These are phyloP conservation scores for Nyctalus aviator DNA, from an alignment of 2,797 vertebrate genomes.

Conservation along the genomic window DNA sequence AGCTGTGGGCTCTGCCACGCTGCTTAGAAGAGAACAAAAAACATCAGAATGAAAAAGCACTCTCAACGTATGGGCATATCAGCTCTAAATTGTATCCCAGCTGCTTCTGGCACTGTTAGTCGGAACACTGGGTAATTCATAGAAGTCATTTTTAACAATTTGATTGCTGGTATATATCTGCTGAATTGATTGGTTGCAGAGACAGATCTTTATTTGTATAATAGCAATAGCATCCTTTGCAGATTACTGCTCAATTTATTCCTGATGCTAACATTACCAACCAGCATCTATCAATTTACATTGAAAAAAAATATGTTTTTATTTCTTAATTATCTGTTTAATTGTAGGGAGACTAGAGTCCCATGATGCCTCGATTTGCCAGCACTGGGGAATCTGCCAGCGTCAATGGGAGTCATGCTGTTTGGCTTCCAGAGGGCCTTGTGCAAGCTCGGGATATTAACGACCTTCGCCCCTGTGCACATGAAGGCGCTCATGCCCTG, in stretches of 20 bases:
- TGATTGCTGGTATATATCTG: slow-evolving; percentile 90
- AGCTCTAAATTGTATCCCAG: slow-evolving; percentile 87
- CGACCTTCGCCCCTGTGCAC: not conserved
- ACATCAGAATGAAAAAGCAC: slow-evolving; percentile 84
- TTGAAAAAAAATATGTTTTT: slow-evolving; percentile 79
- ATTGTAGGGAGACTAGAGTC: slow-evolving; percentile 81
- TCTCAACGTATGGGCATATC: slow-evolving; percentile 79
- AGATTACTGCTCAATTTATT: slow-evolving; percentile 87
- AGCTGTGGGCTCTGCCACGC: slow-evolving; percentile 66
- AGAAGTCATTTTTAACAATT: slow-evolving; percentile 88
- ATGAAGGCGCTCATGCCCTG: not conserved
- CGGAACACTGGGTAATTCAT: slow-evolving; percentile 87
- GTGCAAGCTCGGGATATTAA: not conserved
- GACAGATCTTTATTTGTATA: slow-evolving; percentile 90
- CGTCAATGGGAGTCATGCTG: not conserved
- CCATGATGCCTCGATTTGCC: slow-evolving; percentile 63
- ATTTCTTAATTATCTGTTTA: slow-evolving; percentile 88
- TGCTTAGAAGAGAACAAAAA: slow-evolving; percentile 77
- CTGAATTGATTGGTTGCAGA: slow-evolving; percentile 88
- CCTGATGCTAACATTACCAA: slow-evolving; percentile 79
- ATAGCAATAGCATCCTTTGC: slow-evolving; percentile 88
- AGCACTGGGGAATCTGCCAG: slow-evolving; percentile 77
- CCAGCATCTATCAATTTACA: slow-evolving; percentile 83
- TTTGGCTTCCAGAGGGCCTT: slow-evolving; percentile 55
- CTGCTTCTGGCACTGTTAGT: slow-evolving; percentile 87